These are phyloP conservation scores for Harpalus rubripes DNA, from an alignment of 2,888 invertebrate genomes.

Conservation along the genomic window DNA sequence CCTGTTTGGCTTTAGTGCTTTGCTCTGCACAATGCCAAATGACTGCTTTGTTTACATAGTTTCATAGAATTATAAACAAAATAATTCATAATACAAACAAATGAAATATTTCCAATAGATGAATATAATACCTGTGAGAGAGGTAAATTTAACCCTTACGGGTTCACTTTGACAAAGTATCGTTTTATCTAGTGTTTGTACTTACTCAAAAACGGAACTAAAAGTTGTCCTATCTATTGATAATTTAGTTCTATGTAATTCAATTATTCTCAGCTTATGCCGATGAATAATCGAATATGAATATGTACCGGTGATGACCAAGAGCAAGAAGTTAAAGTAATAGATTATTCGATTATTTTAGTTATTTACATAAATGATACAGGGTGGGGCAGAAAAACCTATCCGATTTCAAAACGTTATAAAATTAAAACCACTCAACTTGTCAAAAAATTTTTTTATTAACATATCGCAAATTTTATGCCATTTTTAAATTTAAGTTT, in stretches of 20 bases:
- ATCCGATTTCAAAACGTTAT: too few relatives aligned
- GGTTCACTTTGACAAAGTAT: slow-evolving; percentile 10
- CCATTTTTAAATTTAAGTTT: too few relatives aligned
- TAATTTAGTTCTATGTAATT: not conserved
- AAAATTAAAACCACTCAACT: too few relatives aligned
- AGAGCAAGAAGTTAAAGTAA: too few relatives aligned
- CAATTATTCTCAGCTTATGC: not conserved
- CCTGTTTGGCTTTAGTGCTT: slow-evolving; percentile 20
- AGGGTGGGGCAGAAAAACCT: too few relatives aligned
- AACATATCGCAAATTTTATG: too few relatives aligned
- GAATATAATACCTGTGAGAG: slow-evolving; percentile 28
- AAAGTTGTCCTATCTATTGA: not conserved
- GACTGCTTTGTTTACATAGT: slow-evolving; percentile 53
- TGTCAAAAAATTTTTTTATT: too few relatives aligned
- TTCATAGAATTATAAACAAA: slow-evolving; percentile 58
- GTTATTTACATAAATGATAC: too few relatives aligned
- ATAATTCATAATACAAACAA: slow-evolving; percentile 56
- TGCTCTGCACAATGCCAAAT: slow-evolving; percentile 50
- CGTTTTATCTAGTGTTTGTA: not conserved
- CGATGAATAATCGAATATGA: too few relatives aligned
- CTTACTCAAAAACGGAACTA: slow-evolving; percentile 10
- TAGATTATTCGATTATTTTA: too few relatives aligned
- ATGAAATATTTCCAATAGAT: slow-evolving; percentile 46
- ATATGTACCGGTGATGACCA: too few relatives aligned
- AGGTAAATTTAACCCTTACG: slow-evolving; percentile 14